Conservation (phyloP, 2,888 invertebrate genomes). For the Aphidius colemani region DNA sequence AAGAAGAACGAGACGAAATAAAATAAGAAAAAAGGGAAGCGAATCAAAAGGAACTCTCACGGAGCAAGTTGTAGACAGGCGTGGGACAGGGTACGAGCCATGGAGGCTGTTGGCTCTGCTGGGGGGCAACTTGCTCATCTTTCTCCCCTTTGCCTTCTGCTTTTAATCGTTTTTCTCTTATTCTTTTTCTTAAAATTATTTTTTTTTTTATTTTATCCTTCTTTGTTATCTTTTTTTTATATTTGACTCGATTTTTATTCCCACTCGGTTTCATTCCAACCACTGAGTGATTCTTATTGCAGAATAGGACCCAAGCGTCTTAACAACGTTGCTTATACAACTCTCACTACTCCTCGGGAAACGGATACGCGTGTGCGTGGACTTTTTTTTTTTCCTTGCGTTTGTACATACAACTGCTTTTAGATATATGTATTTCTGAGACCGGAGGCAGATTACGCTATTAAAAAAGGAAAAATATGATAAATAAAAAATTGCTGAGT, state of each 20-base stretch:
- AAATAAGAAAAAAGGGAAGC: no score
- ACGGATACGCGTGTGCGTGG: slow-evolving; percentile 27
- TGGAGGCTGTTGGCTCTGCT: slow-evolving; percentile 57
- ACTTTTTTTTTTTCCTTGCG: slow-evolving; percentile 3
- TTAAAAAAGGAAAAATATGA: background rate
- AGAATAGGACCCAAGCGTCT: no score
- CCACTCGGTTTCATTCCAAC: no score
- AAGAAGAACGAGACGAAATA: no score
- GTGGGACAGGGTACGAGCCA: slow-evolving; percentile 47
- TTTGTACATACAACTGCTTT: background rate
- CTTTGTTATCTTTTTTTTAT: background rate
- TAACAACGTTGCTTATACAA: background rate
- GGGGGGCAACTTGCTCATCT: slow-evolving; percentile 56
- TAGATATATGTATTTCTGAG: background rate
- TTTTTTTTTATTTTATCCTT: background rate
- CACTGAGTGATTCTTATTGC: no score
- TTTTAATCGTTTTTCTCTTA: slow-evolving; percentile 4
- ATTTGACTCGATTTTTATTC: no score
- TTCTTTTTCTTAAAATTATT: background rate
- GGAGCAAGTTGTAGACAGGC: slow-evolving; percentile 42
- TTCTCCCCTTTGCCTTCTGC: slow-evolving; percentile 20
- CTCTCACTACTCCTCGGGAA: slow-evolving; percentile 11
- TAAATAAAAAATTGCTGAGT: slow-evolving; percentile 14
- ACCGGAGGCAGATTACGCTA: background rate
- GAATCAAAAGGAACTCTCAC: slow-evolving; percentile 43